phyloP scores from a whole-genome alignment of 92 coral and sea anemone species.

The Heteractis magnifica region DNA sequence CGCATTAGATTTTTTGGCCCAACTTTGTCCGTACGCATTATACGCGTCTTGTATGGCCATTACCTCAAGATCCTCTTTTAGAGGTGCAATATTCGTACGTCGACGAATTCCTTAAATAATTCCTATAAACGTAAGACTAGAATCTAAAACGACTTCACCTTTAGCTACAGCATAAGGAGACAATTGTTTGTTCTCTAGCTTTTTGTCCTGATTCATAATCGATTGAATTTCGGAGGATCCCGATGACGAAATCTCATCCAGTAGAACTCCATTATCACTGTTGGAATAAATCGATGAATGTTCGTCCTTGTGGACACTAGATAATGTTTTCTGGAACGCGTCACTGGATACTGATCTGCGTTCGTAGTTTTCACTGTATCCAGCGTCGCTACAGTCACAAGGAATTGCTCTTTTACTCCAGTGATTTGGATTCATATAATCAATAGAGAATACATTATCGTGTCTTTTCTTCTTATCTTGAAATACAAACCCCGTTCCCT shows the following conservation, averaged over 20 bases:
- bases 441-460: slow-evolving; percentile 6
- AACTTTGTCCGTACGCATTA: no score
- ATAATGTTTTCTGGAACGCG: neutral
- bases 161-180: slow-evolving; percentile 33
- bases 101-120: slow-evolving; percentile 40
- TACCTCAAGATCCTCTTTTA: no score
- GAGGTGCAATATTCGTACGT: neutral
- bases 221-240: slow-evolving; percentile 32
- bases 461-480: slow-evolving; percentile 18
- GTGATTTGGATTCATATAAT: slow-evolving; percentile 8
- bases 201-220: slow-evolving; percentile 8
- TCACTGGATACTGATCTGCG: slow-evolving; percentile 14
- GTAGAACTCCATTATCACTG: slow-evolving; percentile 31
- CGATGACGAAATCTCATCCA: slow-evolving; percentile 46
- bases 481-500: slow-evolving; percentile 8
- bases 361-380: slow-evolving; percentile 24
- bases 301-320: slow-evolving; percentile 16
- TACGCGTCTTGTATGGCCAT: no score
- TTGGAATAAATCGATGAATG: slow-evolving; percentile 33
- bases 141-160: slow-evolving; percentile 52
- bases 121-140: slow-evolving; percentile 86
- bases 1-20: no score
- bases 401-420: slow-evolving; percentile 2
- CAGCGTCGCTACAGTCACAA: slow-evolving; percentile 31
- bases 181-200: neutral